Percentiles rank a stretch among this genome's conserved stretches.
These are phyloP conservation scores for Acromyrmex heyeri DNA, from an alignment of 1,140 invertebrate species.

Conservation along the genomic window DNA sequence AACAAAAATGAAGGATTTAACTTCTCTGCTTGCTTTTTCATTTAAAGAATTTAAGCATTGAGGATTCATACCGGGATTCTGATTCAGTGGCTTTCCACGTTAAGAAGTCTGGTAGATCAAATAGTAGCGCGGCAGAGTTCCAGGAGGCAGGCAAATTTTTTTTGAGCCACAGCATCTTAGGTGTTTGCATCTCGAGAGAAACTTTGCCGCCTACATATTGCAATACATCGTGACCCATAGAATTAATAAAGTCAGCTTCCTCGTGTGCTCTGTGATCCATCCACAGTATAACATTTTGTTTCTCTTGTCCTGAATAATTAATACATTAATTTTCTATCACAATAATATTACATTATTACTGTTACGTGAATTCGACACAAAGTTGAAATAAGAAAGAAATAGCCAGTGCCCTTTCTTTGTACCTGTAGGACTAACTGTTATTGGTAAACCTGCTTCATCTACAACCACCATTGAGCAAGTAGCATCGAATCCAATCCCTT, in stretches of 20 bases:
- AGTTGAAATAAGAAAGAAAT: conserved; percentile 2
- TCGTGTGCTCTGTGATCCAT: conserved; percentile 97
- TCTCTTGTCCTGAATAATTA: conserved; percentile 86
- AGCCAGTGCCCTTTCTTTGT: conserved; percentile 52
- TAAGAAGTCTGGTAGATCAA: conserved; percentile 97
- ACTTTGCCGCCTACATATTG: conserved; percentile 96
- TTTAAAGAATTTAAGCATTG: conserved; percentile 19
- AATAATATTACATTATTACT: neutral
- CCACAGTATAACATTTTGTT: conserved; percentile 98
- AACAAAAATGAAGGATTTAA: conserved; percentile 52
- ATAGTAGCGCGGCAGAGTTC: conserved; percentile 91
- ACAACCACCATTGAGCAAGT: conserved; percentile 97
- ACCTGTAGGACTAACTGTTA: conserved; percentile 92
- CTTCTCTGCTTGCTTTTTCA: neutral
- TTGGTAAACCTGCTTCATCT: conserved; percentile 90
- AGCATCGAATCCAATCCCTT: conserved; percentile 97
- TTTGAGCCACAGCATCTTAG: conserved; percentile 98
- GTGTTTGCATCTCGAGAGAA: conserved; percentile 98
- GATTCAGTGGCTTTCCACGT: conserved; percentile 96
- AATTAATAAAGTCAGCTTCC: conserved; percentile 95
- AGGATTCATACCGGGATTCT: conserved; percentile 88
- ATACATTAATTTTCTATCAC: neutral
- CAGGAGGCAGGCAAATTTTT: conserved; percentile 91
- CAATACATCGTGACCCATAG: conserved; percentile 91
- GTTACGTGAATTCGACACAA: neutral